phyloP scores from a whole-genome alignment of 2,888 invertebrate genomes.

The Yponomeuta malinellus region DNA sequence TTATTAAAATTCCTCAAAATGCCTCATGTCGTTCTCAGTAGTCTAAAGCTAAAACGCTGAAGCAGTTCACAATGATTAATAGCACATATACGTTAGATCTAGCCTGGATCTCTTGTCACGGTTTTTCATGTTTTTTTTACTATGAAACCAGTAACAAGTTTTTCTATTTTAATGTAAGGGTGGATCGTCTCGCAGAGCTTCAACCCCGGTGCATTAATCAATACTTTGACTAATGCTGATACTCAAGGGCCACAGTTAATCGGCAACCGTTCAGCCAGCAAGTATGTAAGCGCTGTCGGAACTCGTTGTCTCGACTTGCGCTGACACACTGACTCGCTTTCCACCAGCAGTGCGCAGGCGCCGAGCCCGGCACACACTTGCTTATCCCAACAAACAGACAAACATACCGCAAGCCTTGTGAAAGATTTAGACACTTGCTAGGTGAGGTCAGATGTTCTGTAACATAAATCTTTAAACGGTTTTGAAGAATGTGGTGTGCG shows the following conservation, averaged over 20 bases:
- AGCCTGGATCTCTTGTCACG: too few species aligned
- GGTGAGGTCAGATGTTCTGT: not conserved
- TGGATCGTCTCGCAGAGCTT: not conserved
- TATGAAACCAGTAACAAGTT: too few species aligned
- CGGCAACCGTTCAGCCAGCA: conserved; percentile 32
- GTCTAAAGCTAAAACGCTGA: too few species aligned
- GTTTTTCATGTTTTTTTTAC: too few species aligned
- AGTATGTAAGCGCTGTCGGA: conserved; percentile 11
- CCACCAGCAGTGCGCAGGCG: conserved; percentile 33
- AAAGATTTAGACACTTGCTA: conserved; percentile 1
- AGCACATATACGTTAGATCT: too few species aligned
- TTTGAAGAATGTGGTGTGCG: not conserved
- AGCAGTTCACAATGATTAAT: too few species aligned
- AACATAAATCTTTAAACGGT: not conserved
- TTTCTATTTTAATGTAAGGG: too few species aligned
- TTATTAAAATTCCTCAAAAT: too few species aligned
- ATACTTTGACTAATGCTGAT: not conserved
- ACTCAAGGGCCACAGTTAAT: conserved; percentile 27
- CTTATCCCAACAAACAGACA: conserved; percentile 16
- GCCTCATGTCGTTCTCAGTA: too few species aligned
- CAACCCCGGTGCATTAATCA: not conserved
- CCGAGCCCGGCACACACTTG: conserved; percentile 14
- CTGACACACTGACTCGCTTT: conserved; percentile 75
- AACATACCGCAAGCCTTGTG: not conserved
- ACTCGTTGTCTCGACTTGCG: conserved; percentile 22